These are phyloP conservation scores for Channa maculata DNA, from an alignment of 2,113 vertebrate genomes.

Conservation along the genomic window DNA sequence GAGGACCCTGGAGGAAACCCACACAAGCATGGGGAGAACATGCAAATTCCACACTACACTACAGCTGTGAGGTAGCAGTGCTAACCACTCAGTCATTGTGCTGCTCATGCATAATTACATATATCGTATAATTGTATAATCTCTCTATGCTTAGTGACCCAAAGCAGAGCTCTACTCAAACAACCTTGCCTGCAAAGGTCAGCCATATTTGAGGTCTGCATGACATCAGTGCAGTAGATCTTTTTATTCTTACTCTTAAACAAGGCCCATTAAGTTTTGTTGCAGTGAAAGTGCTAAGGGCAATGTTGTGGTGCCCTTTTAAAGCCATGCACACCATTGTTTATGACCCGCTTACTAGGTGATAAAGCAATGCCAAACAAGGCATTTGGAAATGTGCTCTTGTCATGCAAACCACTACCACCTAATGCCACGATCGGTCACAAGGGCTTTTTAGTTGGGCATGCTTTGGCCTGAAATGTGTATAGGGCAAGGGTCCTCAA, in stretches of 20 bases:
- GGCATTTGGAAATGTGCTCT: constrained; percentile 81
- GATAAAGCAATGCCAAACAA: constrained; percentile 79
- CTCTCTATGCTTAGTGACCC: background rate
- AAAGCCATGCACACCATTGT: constrained; percentile 80
- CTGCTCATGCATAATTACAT: background rate
- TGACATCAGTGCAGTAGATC: constrained; percentile 79
- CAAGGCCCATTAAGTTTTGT: constrained; percentile 83
- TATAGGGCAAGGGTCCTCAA: constrained; percentile 65
- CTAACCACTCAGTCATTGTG: too few species aligned
- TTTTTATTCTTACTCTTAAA: constrained; percentile 76
- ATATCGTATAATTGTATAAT: too few species aligned
- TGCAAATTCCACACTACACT: too few species aligned
- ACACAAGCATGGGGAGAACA: too few species aligned
- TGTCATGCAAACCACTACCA: constrained; percentile 83
- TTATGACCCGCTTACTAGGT: constrained; percentile 74
- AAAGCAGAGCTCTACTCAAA: constrained; percentile 24
- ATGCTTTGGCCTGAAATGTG: constrained; percentile 52
- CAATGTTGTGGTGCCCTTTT: constrained; percentile 78
- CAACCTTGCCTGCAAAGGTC: constrained; percentile 54
- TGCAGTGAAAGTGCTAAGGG: constrained; percentile 80
- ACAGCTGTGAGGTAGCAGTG: too few species aligned
- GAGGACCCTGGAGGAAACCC: too few species aligned
- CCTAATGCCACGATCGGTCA: constrained; percentile 42
- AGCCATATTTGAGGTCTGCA: constrained; percentile 68
- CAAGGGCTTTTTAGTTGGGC: constrained; percentile 49